A percentile compares a stretch with the other conserved stretches of the same genome.
Conservation (phyloP, 2,113 vertebrate genomes). For the Perca fluviatilis region DNA sequence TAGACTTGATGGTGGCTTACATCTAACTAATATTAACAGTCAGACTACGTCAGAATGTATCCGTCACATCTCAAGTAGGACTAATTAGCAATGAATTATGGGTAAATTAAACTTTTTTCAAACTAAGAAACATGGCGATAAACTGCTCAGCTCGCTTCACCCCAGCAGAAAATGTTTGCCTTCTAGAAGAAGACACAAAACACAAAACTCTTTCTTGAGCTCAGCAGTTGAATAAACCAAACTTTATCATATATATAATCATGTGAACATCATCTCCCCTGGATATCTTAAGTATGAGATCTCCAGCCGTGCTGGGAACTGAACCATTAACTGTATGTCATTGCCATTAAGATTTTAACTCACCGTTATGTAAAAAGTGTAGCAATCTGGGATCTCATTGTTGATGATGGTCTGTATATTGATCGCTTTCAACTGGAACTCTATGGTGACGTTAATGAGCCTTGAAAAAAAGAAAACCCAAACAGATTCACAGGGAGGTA, state of each 20-base stretch:
- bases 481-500: background rate
- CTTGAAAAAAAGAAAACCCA: conserved; percentile 60
- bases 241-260: background rate
- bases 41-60: background rate
- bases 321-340: background rate
- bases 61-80: background rate
- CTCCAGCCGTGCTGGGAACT: background rate
- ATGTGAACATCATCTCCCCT: background rate
- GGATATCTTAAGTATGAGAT: background rate
- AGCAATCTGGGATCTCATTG: conserved; percentile 96
- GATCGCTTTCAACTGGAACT: conserved; percentile 95
- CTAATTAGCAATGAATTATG: no score
- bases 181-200: background rate
- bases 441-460: conserved; percentile 93
- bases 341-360: conserved; percentile 58
- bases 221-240: background rate
- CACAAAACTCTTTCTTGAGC: background rate
- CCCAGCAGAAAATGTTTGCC: background rate
- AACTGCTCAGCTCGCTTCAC: background rate
- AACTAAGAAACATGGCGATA: background rate
- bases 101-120: background rate
- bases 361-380: conserved; percentile 92
- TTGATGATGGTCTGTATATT: conserved; percentile 97
- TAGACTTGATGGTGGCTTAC: background rate
- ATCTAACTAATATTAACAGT: no score